phyloP scores from a whole-genome alignment of 2,113 vertebrate genomes.

The Lophochroa leadbeateri region DNA sequence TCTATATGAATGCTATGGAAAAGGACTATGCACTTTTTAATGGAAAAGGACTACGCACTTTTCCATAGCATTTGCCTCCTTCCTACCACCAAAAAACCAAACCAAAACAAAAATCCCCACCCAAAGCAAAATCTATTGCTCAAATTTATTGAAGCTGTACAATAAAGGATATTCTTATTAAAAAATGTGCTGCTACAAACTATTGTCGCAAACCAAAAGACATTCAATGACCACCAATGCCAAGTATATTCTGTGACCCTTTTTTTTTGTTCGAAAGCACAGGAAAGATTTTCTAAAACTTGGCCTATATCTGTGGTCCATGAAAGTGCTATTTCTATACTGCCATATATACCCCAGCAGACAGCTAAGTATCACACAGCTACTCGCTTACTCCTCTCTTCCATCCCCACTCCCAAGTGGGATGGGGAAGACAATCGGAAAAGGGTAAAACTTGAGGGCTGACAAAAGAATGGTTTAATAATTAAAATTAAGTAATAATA shows the following conservation, averaged over 20 bases:
- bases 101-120: background rate
- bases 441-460: background rate
- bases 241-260: background rate
- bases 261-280: background rate
- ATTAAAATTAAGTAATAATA: background rate
- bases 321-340: background rate
- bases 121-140: background rate
- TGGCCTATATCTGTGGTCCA: background rate
- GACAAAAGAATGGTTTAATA: background rate
- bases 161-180: background rate
- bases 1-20: background rate
- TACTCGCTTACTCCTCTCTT: background rate
- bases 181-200: background rate
- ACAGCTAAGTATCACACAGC: background rate
- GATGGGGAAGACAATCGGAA: background rate
- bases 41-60: background rate
- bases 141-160: background rate
- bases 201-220: background rate
- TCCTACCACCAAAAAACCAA: background rate
- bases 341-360: background rate
- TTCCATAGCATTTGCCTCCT: background rate
- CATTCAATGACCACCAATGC: background rate
- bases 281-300: background rate
- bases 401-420: background rate
- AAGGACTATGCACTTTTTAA: background rate